Evolutionary conservation across 2,113 vertebrate genomes (phyloP).

Genomic region (Climacteris rufus): DNA sequence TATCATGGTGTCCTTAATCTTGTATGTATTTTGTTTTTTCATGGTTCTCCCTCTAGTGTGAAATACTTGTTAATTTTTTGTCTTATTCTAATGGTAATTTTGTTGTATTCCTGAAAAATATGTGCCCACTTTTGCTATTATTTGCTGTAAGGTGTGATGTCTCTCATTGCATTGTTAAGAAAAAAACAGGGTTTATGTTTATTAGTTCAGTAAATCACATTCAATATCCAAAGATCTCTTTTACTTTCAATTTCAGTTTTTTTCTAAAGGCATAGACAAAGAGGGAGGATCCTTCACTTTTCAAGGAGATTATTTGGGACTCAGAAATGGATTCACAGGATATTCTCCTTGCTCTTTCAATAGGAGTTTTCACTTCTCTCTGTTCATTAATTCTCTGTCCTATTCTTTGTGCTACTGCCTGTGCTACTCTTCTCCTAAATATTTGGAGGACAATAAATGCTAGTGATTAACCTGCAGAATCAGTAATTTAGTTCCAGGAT

Average conservation of each 20-base stretch:
- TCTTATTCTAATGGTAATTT: background rate
- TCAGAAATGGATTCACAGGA: constrained; percentile 3
- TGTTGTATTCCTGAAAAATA: background rate
- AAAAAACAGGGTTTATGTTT: background rate
- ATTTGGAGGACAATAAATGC: constrained; percentile 19
- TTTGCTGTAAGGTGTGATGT: constrained; percentile 11
- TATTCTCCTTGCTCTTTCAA: constrained; percentile 13
- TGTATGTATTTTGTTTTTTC: background rate
- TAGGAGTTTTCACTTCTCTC: constrained; percentile 41
- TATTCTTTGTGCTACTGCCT: constrained; percentile 49
- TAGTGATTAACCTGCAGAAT: constrained; percentile 30
- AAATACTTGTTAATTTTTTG: background rate
- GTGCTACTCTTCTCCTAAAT: background rate
- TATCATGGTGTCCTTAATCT: background rate
- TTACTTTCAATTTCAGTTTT: background rate
- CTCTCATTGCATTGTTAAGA: background rate
- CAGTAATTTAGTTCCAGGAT: constrained; percentile 45
- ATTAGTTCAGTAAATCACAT: background rate
- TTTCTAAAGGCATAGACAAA: background rate
- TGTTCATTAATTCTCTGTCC: constrained; percentile 43
- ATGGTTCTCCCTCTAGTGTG: background rate
- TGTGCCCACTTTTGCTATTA: background rate
- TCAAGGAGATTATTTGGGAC: background rate
- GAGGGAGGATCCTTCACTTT: background rate
- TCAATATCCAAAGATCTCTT: background rate